Conservation (phyloP, 1,140 invertebrate genomes). For the Aricia agestis region DNA sequence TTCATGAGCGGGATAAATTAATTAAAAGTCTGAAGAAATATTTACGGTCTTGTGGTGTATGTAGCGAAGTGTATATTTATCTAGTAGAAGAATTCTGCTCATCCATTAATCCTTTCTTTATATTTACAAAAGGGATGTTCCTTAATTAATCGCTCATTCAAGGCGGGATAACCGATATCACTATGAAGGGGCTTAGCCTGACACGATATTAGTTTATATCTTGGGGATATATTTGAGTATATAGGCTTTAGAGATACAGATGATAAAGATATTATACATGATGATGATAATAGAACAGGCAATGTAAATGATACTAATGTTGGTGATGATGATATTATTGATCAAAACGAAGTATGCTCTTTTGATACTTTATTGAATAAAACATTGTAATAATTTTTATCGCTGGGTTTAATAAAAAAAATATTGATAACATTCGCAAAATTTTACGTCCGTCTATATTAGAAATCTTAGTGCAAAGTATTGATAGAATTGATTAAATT, state of each 20-base stretch:
- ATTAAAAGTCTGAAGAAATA: background rate
- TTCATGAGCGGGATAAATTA: background rate
- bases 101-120: slow-evolving; percentile 52
- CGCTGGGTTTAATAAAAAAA: background rate
- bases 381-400: no score
- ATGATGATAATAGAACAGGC: background rate
- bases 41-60: background rate
- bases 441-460: background rate
- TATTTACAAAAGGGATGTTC: slow-evolving; percentile 37
- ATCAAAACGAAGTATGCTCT: no score
- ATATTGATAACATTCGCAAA: background rate
- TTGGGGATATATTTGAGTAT: no score
- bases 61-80: background rate
- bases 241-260: background rate
- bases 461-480: background rate
- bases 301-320: no score
- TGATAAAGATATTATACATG: background rate
- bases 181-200: background rate
- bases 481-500: slow-evolving; percentile 53
- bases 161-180: background rate
- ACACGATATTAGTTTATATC: background rate
- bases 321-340: no score
- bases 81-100: slow-evolving; percentile 21
- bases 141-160: slow-evolving; percentile 17
- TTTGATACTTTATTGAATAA: no score